These are phyloP conservation scores for Idaea straminata DNA, from an alignment of 2,888 invertebrate genomes.

Conservation along the genomic window DNA sequence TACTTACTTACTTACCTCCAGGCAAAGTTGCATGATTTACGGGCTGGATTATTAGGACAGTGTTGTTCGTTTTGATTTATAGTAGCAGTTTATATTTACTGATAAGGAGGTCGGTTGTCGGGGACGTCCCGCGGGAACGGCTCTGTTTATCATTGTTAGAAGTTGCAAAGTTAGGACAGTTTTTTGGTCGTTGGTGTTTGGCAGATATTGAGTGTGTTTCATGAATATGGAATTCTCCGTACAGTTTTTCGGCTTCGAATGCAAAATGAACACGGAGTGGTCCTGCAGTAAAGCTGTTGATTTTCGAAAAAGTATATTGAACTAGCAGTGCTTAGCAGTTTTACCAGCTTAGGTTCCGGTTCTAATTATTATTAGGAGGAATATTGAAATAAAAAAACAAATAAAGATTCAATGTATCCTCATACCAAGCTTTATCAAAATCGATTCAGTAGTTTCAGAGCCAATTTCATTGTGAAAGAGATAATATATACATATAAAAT, in stretches of 20 bases:
- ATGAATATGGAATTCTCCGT: no score
- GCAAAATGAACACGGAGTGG: not conserved
- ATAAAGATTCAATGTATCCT: no score
- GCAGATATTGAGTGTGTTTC: not conserved
- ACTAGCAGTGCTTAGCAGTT: no score
- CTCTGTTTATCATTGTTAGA: slow-evolving; percentile 21
- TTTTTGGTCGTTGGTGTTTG: not conserved
- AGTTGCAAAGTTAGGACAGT: not conserved
- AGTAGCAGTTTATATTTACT: slow-evolving; percentile 27
- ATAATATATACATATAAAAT: no score
- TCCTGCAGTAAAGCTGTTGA: no score
- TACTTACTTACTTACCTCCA: slow-evolving; percentile 19
- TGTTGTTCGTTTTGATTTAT: slow-evolving; percentile 27
- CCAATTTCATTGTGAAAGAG: no score
- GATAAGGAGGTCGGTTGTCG: slow-evolving; percentile 26
- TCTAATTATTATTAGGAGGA: no score
- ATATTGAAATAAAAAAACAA: no score
- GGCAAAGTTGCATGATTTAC: slow-evolving; percentile 30
- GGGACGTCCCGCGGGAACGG: slow-evolving; percentile 3
- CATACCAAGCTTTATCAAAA: no score
- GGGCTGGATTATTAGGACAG: slow-evolving; percentile 31
- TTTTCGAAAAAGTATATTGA: no score
- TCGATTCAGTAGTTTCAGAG: no score
- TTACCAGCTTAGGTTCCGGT: no score
- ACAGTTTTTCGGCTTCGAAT: not conserved